A percentile compares a stretch with the other conserved stretches of the same genome.
phyloP scores from a whole-genome alignment of 2,797 vertebrate species.

The Serranus cabrilla region DNA sequence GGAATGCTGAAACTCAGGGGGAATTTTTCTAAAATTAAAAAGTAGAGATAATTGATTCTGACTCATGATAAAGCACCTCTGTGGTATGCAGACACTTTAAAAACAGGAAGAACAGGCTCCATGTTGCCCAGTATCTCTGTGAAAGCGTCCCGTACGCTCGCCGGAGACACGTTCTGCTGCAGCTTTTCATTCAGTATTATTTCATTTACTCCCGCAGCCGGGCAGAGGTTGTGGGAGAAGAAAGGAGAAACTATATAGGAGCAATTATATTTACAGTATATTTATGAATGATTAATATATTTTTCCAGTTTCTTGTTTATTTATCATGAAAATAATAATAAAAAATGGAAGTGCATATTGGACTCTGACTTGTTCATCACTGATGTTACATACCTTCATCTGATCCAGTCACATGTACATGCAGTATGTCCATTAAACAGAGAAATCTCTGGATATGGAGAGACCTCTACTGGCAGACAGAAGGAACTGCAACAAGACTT shows the following conservation, averaged over 20 bases:
- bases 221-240: neutral
- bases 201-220: slow-evolving; percentile 44
- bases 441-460: neutral
- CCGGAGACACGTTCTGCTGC: slow-evolving; percentile 56
- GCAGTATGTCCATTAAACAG: neutral
- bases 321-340: slow-evolving; percentile 46
- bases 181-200: slow-evolving; percentile 71
- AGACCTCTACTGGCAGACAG: slow-evolving; percentile 41
- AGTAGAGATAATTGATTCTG: neutral
- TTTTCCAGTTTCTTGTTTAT: slow-evolving; percentile 24
- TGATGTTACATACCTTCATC: slow-evolving; percentile 46
- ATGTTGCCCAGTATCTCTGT: slow-evolving; percentile 78
- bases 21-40: neutral
- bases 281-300: slow-evolving; percentile 32
- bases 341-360: neutral
- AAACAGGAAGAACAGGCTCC: slow-evolving; percentile 70
- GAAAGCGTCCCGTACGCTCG: slow-evolving; percentile 72
- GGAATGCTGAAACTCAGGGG: slow-evolving; percentile 79
- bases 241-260: too few species aligned
- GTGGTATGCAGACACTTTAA: slow-evolving; percentile 74
- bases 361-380: slow-evolving; percentile 23
- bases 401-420: slow-evolving; percentile 27
- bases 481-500: neutral
- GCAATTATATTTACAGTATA: slow-evolving; percentile 26
- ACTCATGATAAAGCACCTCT: slow-evolving; percentile 68